Percentiles rank a stretch among this genome's conserved stretches.
These are phyloP conservation scores for Volucella inflata DNA, from an alignment of 2,888 invertebrate species.

Conservation along the genomic window DNA sequence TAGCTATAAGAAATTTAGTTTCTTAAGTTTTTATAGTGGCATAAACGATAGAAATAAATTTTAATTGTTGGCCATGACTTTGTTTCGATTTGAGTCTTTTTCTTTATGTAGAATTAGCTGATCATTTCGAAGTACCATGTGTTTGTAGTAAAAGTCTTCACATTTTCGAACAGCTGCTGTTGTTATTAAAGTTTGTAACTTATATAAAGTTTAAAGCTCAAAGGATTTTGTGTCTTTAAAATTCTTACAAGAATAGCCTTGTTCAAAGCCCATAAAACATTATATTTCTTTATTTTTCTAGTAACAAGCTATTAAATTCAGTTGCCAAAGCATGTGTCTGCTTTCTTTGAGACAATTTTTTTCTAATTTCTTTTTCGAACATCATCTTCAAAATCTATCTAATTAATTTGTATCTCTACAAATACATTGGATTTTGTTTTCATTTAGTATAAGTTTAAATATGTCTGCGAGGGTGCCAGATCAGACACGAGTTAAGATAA, in stretches of 20 bases:
- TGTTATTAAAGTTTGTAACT: not conserved
- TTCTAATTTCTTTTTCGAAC: not conserved
- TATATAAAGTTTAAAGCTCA: not conserved
- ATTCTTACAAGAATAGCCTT: not conserved
- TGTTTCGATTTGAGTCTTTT: too few relatives aligned
- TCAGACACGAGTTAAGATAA: constrained; percentile 1
- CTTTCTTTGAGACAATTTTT: not conserved
- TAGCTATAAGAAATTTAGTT: too few relatives aligned
- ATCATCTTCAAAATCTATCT: not conserved
- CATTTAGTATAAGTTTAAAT: constrained; percentile 10
- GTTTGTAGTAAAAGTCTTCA: not conserved
- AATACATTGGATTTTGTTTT: not conserved
- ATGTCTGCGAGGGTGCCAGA: not conserved
- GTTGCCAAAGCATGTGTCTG: not conserved
- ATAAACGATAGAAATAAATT: too few relatives aligned
- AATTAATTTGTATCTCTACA: not conserved
- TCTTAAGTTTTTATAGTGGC: too few relatives aligned
- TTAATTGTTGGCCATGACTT: too few relatives aligned
- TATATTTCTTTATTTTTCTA: not conserved
- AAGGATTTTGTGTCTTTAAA: not conserved
- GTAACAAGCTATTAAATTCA: too few relatives aligned
- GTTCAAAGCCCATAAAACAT: not conserved
- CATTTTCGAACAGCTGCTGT: not conserved
- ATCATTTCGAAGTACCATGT: not conserved
- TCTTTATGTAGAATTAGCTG: too few relatives aligned